phyloP scores from a whole-genome alignment of 1,140 invertebrate species.

The Geopemphigus sp. region DNA sequence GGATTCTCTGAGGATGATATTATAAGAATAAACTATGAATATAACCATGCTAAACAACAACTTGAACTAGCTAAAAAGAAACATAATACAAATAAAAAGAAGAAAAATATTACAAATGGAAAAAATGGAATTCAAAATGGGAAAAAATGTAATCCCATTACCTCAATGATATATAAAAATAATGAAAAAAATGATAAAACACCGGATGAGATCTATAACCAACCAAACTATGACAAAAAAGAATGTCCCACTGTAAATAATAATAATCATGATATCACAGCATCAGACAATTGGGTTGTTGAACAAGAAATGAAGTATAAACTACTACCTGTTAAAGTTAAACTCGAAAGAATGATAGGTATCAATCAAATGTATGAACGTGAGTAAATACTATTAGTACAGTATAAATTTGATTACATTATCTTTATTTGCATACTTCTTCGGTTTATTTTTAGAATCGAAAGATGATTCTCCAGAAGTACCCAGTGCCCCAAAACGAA shows the following conservation, averaged over 20 bases:
- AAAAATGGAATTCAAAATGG: neutral
- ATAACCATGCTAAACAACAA: neutral
- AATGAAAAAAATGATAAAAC: neutral
- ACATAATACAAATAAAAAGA: neutral
- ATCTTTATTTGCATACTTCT: neutral
- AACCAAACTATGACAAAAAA: neutral
- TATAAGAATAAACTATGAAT: neutral
- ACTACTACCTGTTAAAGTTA: constrained; percentile 33
- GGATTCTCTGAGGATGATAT: neutral
- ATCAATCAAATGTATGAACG: neutral
- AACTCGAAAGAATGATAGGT: constrained; percentile 20
- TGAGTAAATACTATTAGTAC: neutral
- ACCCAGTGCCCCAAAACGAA: neutral
- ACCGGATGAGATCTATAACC: neutral
- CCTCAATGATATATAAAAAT: constrained; percentile 2
- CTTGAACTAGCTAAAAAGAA: constrained; percentile 4
- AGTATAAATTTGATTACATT: neutral
- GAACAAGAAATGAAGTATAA: constrained; percentile 41
- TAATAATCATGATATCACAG: constrained; percentile 19
- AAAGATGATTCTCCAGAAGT: neutral
- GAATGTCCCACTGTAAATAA: constrained; percentile 1
- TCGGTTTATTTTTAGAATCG: neutral
- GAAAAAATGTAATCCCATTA: constrained; percentile 2
- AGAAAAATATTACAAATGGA: neutral
- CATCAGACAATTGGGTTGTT: constrained; percentile 23